phyloP scores from a whole-genome alignment of 1,140 invertebrate genomes.

The Oppia nitens region DNA sequence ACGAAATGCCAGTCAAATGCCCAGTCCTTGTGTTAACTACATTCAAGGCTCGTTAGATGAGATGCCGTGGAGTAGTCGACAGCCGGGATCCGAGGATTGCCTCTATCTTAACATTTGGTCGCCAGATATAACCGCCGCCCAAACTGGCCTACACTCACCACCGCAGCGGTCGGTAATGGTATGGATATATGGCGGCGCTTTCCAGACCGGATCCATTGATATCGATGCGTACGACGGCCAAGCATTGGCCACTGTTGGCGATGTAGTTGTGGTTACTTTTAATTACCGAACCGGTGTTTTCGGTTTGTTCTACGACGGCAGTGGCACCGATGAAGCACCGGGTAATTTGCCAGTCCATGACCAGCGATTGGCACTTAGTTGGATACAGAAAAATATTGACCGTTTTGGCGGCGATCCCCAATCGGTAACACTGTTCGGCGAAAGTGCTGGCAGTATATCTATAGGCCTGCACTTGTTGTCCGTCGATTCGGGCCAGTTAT shows the following conservation, averaged over 20 bases:
- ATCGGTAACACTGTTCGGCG: conserved; percentile 86
- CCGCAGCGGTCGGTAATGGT: no score
- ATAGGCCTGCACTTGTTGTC: conserved; percentile 81
- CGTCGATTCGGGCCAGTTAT: conserved; percentile 61
- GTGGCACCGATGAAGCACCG: conserved; percentile 77
- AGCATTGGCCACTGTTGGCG: conserved; percentile 9
- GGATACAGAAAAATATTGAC: conserved; percentile 82
- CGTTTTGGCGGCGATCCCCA: conserved; percentile 83
- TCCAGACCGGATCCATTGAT: conserved; percentile 16
- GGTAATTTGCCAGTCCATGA: conserved; percentile 92
- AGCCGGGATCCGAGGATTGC: conserved; percentile 56
- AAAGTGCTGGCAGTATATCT: conserved; percentile 83
- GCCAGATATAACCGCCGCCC: conserved; percentile 32
- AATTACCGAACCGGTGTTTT: conserved; percentile 53
- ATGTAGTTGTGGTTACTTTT: conserved; percentile 18
- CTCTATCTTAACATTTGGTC: conserved; percentile 83
- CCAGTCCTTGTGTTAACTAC: background rate
- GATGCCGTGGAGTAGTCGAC: background rate
- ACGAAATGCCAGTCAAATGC: background rate
- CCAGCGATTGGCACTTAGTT: conserved; percentile 69
- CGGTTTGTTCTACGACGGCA: conserved; percentile 77
- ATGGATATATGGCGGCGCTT: conserved; percentile 23
- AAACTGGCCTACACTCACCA: conserved; percentile 25
- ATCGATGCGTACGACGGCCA: conserved; percentile 2
- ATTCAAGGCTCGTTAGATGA: background rate